Evolutionary conservation across 2,113 vertebrate genomes (phyloP).

Genomic region (Cricetomys ansorgei): DNA sequence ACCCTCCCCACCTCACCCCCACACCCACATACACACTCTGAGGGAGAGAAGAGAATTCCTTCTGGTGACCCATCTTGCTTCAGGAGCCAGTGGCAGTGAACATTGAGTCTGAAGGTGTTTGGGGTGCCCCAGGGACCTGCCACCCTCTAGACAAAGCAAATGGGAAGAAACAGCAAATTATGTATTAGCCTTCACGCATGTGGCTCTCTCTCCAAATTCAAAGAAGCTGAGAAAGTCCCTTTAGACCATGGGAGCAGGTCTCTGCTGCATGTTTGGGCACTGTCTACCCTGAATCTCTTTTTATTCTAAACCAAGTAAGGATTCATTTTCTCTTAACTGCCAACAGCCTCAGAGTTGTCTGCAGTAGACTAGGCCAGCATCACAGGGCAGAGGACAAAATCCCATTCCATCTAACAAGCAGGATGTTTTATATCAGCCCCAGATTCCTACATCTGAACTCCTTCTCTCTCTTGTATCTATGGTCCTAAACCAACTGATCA

Average conservation of each 20-base stretch:
- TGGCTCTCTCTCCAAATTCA: neutral
- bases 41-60: neutral
- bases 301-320: conserved; percentile 35
- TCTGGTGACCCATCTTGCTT: neutral
- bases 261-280: too few relatives aligned
- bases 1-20: neutral
- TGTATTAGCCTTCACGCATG: neutral
- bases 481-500: neutral
- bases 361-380: neutral
- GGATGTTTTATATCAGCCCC: neutral
- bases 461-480: neutral
- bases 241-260: neutral
- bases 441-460: neutral
- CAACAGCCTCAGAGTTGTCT: neutral
- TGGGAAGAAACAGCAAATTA: neutral
- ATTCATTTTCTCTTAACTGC: neutral
- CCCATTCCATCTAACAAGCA: neutral
- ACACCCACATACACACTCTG: neutral
- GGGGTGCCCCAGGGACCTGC: neutral
- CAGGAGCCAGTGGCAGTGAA: neutral
- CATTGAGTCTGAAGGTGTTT: neutral
- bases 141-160: neutral
- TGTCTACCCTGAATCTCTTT: neutral
- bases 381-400: neutral
- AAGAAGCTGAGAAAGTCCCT: neutral